Evolutionary conservation across 1,140 invertebrate species (phyloP), one percentile per base, ranked within the genome.

Genomic region (Euura lappo): DNA sequence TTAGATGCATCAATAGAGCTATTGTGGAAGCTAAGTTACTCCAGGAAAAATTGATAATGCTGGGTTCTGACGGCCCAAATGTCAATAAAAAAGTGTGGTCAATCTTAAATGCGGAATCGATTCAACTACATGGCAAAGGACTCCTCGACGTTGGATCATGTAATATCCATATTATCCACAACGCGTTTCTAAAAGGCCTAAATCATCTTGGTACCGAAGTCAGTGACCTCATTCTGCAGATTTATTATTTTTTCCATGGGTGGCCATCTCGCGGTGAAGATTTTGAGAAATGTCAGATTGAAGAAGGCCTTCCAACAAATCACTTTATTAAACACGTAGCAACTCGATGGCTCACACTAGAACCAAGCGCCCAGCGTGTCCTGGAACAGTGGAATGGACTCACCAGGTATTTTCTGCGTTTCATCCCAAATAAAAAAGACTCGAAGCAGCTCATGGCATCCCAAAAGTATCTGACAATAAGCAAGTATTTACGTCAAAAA

Each of bases 171-270:
- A 44, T 69, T 11, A 44, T 75, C 10, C 51, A 28, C 28, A 75
- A 75, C 75, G 74, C 64, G 47, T 75, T 75, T 51, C 72, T 45
- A 51, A 75, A 75, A 75, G 74, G 73, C 5, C n/a, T 75, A 11
- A 43, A 13, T 44, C 7, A 51, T 7, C 60, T 75, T 42, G 51
- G 74, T 42, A 28, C 3, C 11, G 72, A 75, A 10, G 28, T 28
- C 28, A 28, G 28, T 28, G 74, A 75, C n/a, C 47, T 74, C 11
- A 60, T 75, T 6, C n/a, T 75, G 42, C 11, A 28, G 11, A 72
- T 75, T 13, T 70, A 75, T 68, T 44, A 70, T 69, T 75, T 74
- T 69, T 75, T 75, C 47, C 8, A 70, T 10, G 74, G 60, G 11
- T 75, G 72, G 65, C 73, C 71, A 44, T 67, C 72, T 8, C 44